Conservation (phyloP, 2,113 vertebrate genomes). For the Passer domesticus region DNA sequence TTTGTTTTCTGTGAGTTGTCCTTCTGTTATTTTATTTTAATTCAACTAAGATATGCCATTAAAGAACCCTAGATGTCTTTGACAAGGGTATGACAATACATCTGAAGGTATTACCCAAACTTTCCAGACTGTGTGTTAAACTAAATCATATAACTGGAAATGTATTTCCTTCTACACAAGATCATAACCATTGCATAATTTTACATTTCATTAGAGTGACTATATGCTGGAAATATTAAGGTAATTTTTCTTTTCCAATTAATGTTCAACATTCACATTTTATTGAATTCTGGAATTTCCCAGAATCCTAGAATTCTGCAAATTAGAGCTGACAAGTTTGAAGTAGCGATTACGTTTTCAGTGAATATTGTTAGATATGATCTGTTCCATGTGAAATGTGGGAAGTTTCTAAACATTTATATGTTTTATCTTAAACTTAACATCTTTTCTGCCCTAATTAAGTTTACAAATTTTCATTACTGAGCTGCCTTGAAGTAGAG, state of each 20-base stretch:
- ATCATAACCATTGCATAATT: not conserved
- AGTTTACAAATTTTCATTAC: not conserved
- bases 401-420: not conserved
- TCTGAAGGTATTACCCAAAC: not conserved
- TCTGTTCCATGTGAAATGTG: not conserved
- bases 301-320: not conserved
- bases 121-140: not conserved
- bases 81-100: not conserved
- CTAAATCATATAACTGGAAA: not conserved
- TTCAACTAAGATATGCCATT: not conserved
- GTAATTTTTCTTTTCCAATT: not conserved
- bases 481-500: not conserved
- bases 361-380: not conserved
- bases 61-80: not conserved
- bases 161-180: not conserved
- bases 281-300: not conserved
- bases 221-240: not conserved
- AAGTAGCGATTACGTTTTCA: not conserved
- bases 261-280: accelerated
- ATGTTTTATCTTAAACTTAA: not conserved
- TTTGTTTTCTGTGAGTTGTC: not conserved
- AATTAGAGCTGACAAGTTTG: not conserved
- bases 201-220: not conserved
- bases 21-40: not conserved
- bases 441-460: not conserved